Percentiles rank a stretch among this genome's conserved stretches.
These are phyloP conservation scores for Mimas tiliae DNA, from an alignment of 2,888 invertebrate genomes.

Conservation along the genomic window DNA sequence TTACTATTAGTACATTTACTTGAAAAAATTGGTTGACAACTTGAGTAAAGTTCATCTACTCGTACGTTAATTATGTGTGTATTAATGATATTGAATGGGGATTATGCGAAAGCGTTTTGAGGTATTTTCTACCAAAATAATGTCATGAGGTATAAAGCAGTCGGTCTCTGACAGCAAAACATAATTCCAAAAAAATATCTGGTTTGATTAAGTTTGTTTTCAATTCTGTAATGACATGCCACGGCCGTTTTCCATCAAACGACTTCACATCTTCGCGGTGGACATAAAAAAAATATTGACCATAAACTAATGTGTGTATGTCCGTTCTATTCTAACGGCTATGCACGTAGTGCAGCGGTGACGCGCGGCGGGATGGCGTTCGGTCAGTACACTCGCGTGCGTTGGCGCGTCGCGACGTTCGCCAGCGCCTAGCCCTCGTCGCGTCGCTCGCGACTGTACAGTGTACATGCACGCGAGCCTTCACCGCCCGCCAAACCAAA, in stretches of 20 bases:
- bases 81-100: too few species aligned
- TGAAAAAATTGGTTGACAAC: too few species aligned
- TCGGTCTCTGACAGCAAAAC: too few species aligned
- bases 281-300: constrained; percentile 4
- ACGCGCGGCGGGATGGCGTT: constrained; percentile 66
- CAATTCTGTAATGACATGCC: neutral
- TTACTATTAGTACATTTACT: too few species aligned
- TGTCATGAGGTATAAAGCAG: too few species aligned
- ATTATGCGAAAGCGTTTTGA: too few species aligned
- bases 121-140: too few species aligned
- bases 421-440: constrained; percentile 37
- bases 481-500: constrained; percentile 55
- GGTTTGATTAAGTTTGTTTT: neutral
- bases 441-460: constrained; percentile 54
- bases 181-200: too few species aligned
- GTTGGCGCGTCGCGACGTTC: constrained; percentile 70
- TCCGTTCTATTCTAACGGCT: constrained; percentile 70
- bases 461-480: constrained; percentile 44
- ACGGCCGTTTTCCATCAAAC: neutral
- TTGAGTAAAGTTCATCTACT: too few species aligned
- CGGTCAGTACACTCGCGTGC: constrained; percentile 80
- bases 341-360: constrained; percentile 68
- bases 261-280: neutral
- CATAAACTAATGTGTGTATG: constrained; percentile 35
- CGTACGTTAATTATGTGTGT: too few species aligned